Evolutionary conservation across 1,140 invertebrate genomes (phyloP).

Genomic region (Epicauta chinensis): DNA sequence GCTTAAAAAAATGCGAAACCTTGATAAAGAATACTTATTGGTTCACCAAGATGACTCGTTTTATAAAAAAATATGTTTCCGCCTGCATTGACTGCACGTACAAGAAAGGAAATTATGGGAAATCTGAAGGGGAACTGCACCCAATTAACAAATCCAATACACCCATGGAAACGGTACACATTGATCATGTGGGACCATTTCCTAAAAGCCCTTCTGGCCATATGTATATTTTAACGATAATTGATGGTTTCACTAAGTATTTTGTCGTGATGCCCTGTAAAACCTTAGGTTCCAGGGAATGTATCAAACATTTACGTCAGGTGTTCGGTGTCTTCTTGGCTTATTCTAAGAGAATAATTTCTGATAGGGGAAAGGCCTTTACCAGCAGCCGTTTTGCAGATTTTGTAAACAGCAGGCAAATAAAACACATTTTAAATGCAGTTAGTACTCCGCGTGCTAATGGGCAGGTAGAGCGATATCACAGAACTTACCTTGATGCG

Average conservation of each 20-base stretch:
- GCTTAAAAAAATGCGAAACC: constrained; percentile 12
- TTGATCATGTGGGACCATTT: constrained; percentile 34
- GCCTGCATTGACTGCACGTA: constrained; percentile 36
- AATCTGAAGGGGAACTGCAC: constrained; percentile 15
- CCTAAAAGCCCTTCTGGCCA: constrained; percentile 17
- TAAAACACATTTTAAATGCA: constrained; percentile 27
- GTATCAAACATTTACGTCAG: background rate
- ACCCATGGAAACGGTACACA: constrained; percentile 27
- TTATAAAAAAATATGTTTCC: constrained; percentile 29
- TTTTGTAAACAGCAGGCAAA: constrained; percentile 22
- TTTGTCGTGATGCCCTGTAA: constrained; percentile 6
- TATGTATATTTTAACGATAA: constrained; percentile 34
- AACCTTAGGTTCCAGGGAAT: constrained; percentile 1
- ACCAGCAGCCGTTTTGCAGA: constrained; percentile 22
- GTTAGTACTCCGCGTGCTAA: constrained; percentile 31
- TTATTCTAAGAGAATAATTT: constrained; percentile 26
- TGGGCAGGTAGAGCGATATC: constrained; percentile 28
- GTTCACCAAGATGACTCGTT: constrained; percentile 20
- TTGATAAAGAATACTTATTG: constrained; percentile 21
- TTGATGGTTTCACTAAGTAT: constrained; percentile 41
- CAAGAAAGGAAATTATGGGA: constrained; percentile 26
- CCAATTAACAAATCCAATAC: constrained; percentile 12
- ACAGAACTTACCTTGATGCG: constrained; percentile 16
- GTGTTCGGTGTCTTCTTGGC: constrained; percentile 33
- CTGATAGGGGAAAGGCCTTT: constrained; percentile 29